Evolutionary conservation across 1,140 invertebrate genomes (phyloP).

Genomic region (Argopecten irradians): DNA sequence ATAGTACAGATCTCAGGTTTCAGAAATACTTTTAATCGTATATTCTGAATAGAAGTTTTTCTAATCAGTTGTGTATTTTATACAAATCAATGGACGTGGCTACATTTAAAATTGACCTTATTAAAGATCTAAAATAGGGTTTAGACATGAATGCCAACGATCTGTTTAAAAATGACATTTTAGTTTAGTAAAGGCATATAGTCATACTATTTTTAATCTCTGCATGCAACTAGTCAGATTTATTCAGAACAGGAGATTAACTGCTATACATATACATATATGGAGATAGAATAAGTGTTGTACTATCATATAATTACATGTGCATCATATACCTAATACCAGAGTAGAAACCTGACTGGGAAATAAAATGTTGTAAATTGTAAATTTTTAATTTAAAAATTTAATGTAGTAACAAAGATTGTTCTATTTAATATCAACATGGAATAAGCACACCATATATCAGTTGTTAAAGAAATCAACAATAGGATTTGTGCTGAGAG

Average conservation of each 20-base stretch:
- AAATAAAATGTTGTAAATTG: no score
- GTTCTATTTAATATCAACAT: no score
- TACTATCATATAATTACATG: no score
- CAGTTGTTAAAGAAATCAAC: no score
- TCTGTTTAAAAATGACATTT: slow-evolving; percentile 12
- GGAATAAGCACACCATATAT: no score
- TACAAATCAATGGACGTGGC: not conserved
- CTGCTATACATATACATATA: not conserved
- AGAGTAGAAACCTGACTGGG: no score
- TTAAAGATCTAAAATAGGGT: not conserved
- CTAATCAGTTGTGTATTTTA: not conserved
- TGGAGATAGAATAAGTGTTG: no score
- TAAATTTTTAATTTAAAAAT: no score
- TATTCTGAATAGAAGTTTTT: not conserved
- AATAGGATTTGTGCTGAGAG: no score
- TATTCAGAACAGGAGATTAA: not conserved
- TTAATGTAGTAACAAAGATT: no score
- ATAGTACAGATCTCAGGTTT: not conserved
- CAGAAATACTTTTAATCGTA: slow-evolving; percentile 4
- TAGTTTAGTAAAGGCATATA: not conserved
- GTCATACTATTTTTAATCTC: not conserved
- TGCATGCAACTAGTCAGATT: not conserved
- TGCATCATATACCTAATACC: no score
- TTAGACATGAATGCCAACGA: not conserved
- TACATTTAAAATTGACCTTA: not conserved